Conservation (phyloP, 30 jellyfish, hydroid and myxozoan species). For the Hydractinia symbiolongicarpus region DNA sequence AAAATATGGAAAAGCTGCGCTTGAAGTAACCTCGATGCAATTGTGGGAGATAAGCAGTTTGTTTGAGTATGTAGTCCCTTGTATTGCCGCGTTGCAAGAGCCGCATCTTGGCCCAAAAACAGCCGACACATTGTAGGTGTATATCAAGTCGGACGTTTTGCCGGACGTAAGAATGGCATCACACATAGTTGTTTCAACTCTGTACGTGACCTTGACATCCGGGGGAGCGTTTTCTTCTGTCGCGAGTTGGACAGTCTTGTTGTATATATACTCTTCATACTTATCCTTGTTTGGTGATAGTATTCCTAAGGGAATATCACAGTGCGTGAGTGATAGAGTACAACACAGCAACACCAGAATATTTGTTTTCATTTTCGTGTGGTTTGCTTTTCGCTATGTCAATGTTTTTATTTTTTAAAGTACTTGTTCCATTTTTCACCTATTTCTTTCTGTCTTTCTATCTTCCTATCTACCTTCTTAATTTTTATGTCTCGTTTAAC, state of each 20-base stretch:
- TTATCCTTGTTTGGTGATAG: constrained; percentile 4
- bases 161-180: constrained; percentile 15
- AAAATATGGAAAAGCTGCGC: background rate
- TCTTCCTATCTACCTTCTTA: too few species aligned
- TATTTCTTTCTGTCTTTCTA: background rate
- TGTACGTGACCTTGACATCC: background rate
- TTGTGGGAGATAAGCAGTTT: background rate
- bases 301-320: constrained; percentile 18
- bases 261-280: constrained; percentile 8
- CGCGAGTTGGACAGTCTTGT: constrained; percentile 16
- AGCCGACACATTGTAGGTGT: constrained; percentile 6
- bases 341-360: background rate
- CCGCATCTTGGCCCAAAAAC: constrained; percentile 30
- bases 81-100: background rate
- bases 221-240: background rate
- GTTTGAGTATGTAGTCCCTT: background rate
- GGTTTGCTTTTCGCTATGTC: background rate
- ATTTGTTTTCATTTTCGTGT: background rate
- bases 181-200: background rate
- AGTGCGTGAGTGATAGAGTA: background rate
- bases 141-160: constrained; percentile 11
- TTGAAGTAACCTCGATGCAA: background rate
- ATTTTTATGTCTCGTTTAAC: too few species aligned
- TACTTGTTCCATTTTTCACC: background rate
- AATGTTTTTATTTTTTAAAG: background rate